Conservation (phyloP, 2,888 invertebrate species). For the Heliconius cydno region DNA sequence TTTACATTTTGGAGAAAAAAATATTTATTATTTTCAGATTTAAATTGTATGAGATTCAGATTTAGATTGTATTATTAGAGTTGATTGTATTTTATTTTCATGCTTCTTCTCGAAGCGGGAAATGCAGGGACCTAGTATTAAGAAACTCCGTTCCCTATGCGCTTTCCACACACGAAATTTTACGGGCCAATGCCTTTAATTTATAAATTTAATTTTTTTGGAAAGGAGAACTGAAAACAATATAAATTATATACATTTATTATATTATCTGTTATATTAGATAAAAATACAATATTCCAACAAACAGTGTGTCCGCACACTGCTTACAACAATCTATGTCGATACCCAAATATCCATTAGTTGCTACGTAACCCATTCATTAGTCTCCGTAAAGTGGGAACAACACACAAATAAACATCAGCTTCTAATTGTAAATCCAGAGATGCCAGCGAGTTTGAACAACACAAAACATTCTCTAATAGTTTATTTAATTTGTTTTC, state of each 20-base stretch:
- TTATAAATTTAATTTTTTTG: too few species aligned
- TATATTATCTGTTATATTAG: not conserved
- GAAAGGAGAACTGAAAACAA: too few species aligned
- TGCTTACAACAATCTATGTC: slow-evolving; percentile 36
- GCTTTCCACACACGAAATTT: too few species aligned
- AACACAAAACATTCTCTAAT: slow-evolving; percentile 37
- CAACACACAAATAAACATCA: slow-evolving; percentile 50
- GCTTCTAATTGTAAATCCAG: slow-evolving; percentile 44
- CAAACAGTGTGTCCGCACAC: slow-evolving; percentile 3
- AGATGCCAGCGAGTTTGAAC: slow-evolving; percentile 42
- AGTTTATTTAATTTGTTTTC: slow-evolving; percentile 22
- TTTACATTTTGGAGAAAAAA: too few species aligned
- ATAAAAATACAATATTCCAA: not conserved
- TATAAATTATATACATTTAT: not conserved
- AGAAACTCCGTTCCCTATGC: too few species aligned
- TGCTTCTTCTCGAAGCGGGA: too few species aligned
- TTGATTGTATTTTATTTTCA: too few species aligned
- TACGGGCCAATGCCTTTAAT: too few species aligned
- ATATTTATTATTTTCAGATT: too few species aligned
- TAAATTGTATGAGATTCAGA: too few species aligned
- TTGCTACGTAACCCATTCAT: slow-evolving; percentile 50
- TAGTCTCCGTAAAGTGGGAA: slow-evolving; percentile 49
- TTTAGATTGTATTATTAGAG: too few species aligned
- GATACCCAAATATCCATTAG: slow-evolving; percentile 49
- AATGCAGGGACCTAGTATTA: too few species aligned